phyloP scores from a whole-genome alignment of 2,113 vertebrate genomes.

The Odobenus rosmarus region DNA sequence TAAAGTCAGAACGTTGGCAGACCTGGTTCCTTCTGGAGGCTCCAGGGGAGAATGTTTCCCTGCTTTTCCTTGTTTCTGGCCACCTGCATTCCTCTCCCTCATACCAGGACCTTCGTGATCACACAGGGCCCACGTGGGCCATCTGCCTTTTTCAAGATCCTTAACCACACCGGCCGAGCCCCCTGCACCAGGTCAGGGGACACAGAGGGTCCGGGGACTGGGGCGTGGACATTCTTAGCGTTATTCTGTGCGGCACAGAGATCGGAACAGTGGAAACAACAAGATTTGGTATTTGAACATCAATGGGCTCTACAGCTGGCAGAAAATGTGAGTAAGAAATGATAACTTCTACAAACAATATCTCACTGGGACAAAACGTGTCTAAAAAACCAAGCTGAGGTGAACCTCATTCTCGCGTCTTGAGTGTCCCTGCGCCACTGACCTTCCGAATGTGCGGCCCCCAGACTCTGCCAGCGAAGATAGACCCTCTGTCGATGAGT shows the following conservation, averaged over 20 bases:
- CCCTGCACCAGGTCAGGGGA: neutral
- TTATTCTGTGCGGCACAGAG: neutral
- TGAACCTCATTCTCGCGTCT: accelerated
- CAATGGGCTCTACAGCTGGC: neutral
- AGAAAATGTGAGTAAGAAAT: neutral
- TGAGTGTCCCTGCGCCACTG: neutral
- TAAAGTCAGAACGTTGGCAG: accelerated
- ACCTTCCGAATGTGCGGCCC: accelerated
- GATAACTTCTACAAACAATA: neutral
- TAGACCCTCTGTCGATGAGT: accelerated
- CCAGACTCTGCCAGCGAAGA: too few relatives aligned
- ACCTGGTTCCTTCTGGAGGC: neutral
- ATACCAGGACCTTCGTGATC: too few relatives aligned
- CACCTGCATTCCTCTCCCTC: neutral
- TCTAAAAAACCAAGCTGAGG: neutral
- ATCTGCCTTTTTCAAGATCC: neutral
- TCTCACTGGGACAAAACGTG: neutral
- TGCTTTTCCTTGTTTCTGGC: neutral
- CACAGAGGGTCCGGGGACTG: neutral
- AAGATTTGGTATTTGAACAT: neutral
- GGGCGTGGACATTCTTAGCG: neutral
- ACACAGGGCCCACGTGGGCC: accelerated
- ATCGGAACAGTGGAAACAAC: neutral
- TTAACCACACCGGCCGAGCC: too few relatives aligned
- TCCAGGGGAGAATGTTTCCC: neutral